These are phyloP conservation scores for Cirrhinus molitorella DNA, from an alignment of 2,797 vertebrate species.

Conservation along the genomic window DNA sequence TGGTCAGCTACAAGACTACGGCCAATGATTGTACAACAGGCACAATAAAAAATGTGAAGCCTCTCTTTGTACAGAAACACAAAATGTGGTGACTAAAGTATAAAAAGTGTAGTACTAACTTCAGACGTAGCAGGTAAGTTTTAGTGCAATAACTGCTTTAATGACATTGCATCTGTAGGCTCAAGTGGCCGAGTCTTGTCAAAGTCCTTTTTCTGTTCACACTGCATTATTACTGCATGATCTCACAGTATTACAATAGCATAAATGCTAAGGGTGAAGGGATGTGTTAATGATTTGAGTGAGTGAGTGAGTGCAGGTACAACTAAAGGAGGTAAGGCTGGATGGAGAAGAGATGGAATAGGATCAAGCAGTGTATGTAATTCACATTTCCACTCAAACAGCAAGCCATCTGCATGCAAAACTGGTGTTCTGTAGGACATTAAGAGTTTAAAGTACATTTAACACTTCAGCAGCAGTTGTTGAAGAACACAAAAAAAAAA, in stretches of 20 bases:
- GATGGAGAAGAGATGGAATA: no score
- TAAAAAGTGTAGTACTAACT: neutral
- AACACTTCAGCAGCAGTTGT: neutral
- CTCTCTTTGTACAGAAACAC: conserved; percentile 61
- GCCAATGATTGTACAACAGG: conserved; percentile 44
- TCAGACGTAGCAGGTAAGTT: neutral
- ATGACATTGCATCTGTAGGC: no score
- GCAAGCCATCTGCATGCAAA: neutral
- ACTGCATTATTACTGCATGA: no score
- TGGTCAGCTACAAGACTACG: conserved; percentile 66
- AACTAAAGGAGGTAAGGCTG: no score
- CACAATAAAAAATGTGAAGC: conserved; percentile 58
- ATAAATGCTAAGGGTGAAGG: no score
- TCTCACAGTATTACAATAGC: no score
- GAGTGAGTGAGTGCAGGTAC: no score
- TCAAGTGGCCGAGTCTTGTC: no score
- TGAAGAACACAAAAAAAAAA: neutral
- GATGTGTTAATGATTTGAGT: no score
- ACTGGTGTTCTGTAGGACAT: neutral
- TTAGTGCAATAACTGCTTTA: no score
- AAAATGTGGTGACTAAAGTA: conserved; percentile 22
- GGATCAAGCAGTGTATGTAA: neutral
- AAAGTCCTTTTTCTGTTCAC: no score
- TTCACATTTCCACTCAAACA: conserved; percentile 5
- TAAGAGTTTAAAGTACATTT: conserved; percentile 2